Base-by-base conservation (phyloP, 92 coral and sea anemone species). In the Umimayanthus chanpuru region DNA sequence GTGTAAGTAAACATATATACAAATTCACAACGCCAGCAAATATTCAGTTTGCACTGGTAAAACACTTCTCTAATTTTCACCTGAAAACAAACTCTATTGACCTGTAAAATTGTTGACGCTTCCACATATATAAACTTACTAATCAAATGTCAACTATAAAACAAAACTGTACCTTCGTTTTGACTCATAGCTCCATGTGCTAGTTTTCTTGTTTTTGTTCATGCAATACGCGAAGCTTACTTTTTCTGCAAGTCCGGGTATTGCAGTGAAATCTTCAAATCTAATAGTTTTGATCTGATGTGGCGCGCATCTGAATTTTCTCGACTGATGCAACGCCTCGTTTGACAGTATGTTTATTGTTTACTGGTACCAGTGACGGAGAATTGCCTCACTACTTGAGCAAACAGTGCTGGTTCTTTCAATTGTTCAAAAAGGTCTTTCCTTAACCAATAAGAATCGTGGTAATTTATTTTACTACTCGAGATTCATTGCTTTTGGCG, bases 61-160 rank as follows among this genome's bases (percentile, higher is more conserved):
- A 44, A 28, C 15, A 16, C 26, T 6, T 4, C 71, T 18, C 21
- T 9, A 65, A 38, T 9, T 2, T 38, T 32, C 4, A 53, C 49
- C 64, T 3, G 21, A 50, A 83, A 28, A 41, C 78, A 83, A 29
- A 70, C 12, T 29, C 61, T 41, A 15, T 3, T 68, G 67, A 83
- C 77, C 87, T 44, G 87, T 83, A 83, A 83, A 82, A 14, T 70
- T 83, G 87, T 83, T 83, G 87, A 83, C 65, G 49, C 43, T 68
- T 82, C 32, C 36, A 18, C 30, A 44, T 44, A 26, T 28, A 41
- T 29, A 41, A n/a, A 43, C 70, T 41, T 82, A 82, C 12, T 9
- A 68, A 29, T 83, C 78, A 68, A 68, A 68, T 43, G 77, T 83
- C 87, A 83, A 83, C 58, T 25, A 14, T 47, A 14, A 9, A 16